Percentiles rank a stretch among this genome's conserved stretches.
phyloP scores from a whole-genome alignment of 1,140 invertebrate species.

The Trachelipus rathkii region DNA sequence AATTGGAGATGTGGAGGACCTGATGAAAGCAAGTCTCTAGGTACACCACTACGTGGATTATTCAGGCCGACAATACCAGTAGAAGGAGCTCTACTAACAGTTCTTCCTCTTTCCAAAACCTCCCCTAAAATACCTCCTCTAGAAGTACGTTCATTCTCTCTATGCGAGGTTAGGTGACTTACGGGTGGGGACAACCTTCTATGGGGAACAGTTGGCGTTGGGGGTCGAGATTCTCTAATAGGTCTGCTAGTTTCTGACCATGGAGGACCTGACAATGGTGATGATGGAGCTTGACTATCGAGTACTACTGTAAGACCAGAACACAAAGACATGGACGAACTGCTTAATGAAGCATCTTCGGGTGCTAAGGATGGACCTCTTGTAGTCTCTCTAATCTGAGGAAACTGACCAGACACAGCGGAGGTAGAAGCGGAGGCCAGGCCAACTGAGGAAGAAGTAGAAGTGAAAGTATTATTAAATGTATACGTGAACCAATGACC shows the following conservation, averaged over 20 bases:
- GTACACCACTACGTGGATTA: neutral
- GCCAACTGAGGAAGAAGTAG: slow-evolving; percentile 55
- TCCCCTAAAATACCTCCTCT: neutral
- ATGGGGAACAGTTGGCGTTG: neutral
- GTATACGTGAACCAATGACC: slow-evolving; percentile 73
- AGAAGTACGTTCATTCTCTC: neutral
- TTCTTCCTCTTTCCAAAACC: neutral
- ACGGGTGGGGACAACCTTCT: neutral
- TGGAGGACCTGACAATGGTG: neutral
- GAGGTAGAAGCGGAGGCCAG: slow-evolving; percentile 43
- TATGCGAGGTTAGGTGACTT: neutral
- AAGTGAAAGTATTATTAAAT: slow-evolving; percentile 71
- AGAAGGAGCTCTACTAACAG: neutral
- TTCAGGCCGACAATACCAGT: neutral
- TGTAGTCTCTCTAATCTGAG: slow-evolving; percentile 4
- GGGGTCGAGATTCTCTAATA: neutral
- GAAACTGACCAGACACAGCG: neutral
- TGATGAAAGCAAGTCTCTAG: neutral
- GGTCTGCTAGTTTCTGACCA: neutral
- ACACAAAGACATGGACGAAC: slow-evolving; percentile 58
- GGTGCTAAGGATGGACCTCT: slow-evolving; percentile 23
- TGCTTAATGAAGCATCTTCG: slow-evolving; percentile 52
- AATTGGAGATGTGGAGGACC: slow-evolving; percentile 29
- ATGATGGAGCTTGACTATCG: slow-evolving; percentile 4
- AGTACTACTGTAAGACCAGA: slow-evolving; percentile 59